A percentile compares a stretch with the other conserved stretches of the same genome.
Conservation (phyloP, 2,113 vertebrate genomes). For the Indri indri region DNA sequence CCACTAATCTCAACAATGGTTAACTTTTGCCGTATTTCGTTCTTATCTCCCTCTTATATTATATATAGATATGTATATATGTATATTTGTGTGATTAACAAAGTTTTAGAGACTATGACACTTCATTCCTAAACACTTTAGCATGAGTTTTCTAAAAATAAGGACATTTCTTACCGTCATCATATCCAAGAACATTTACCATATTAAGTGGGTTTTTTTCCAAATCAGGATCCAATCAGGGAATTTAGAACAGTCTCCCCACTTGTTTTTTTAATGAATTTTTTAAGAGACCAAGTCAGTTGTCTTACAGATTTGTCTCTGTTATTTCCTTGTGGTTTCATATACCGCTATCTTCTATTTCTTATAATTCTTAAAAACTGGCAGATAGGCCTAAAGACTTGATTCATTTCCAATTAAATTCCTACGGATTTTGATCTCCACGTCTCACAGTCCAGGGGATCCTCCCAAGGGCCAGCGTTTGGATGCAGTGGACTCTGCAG, state of each 20-base stretch:
- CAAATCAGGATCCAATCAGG: background rate
- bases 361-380: background rate
- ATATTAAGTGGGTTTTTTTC: background rate
- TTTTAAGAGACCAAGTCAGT: background rate
- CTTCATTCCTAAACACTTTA: background rate
- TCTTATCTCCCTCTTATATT: background rate
- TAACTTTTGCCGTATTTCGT: background rate
- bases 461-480: background rate
- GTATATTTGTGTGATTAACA: background rate
- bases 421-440: background rate
- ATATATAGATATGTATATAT: background rate
- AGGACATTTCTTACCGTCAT: background rate
- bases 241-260: background rate
- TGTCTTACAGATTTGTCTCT: background rate
- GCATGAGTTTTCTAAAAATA: background rate
- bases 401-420: background rate
- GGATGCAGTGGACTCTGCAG: too few relatives aligned
- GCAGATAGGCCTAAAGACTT: background rate
- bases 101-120: background rate
- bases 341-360: background rate
- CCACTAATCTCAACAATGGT: background rate
- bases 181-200: background rate
- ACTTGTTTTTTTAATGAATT: background rate
- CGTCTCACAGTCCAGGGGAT: background rate
- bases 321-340: background rate